Conservation (phyloP, 35 echinoderm and acorn worm species). For the Ptychodera flava region DNA sequence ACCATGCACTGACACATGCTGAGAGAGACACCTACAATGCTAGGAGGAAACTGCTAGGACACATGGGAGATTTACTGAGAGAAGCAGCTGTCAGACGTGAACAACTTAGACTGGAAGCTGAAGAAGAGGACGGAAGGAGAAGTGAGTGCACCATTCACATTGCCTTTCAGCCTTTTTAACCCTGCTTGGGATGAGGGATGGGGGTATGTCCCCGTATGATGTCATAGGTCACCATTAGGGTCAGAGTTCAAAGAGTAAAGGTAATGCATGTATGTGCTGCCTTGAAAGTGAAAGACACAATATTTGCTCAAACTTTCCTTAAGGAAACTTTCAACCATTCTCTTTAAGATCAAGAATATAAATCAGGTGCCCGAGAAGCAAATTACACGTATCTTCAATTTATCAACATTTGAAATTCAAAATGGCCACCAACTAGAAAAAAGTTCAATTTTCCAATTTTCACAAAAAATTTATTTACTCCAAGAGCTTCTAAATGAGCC, state of each 20-base stretch:
- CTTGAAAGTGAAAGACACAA: too few species aligned
- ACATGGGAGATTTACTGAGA: conserved; percentile 78
- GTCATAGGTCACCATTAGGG: neutral
- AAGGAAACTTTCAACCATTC: too few species aligned
- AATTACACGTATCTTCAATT: too few species aligned
- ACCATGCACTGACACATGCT: conserved; percentile 72
- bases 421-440: too few species aligned
- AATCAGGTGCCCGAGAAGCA: too few species aligned
- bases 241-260: neutral
- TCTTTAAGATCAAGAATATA: too few species aligned
- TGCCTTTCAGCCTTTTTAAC: neutral
- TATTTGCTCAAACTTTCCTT: too few species aligned
- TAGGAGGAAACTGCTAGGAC: conserved; percentile 68
- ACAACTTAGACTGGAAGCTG: conserved; percentile 39
- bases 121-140: conserved; percentile 49
- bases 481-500: too few species aligned
- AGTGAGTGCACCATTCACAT: conserved; percentile 46
- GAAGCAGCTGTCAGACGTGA: conserved; percentile 68
- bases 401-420: too few species aligned
- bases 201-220: neutral
- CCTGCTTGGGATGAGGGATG: neutral
- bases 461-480: too few species aligned
- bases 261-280: neutral
- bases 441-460: too few species aligned
- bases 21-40: conserved; percentile 97